Percentiles rank a stretch among this genome's conserved stretches.
Conservation (phyloP, 1,140 invertebrate species). For the Euwallacea fornicatus region DNA sequence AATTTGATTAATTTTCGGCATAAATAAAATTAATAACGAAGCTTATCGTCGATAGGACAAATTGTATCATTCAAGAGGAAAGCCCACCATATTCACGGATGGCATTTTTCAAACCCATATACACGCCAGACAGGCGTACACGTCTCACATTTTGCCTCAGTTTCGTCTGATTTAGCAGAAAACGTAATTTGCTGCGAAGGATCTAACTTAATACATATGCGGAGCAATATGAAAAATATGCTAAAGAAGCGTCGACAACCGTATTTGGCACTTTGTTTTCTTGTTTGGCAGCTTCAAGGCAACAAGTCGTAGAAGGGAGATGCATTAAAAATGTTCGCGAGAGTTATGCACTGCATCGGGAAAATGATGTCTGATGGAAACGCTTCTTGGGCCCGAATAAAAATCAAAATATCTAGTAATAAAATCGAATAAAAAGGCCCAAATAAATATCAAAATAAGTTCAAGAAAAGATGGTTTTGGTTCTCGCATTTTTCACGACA, state of each 20-base stretch:
- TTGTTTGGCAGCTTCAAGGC: slow-evolving; percentile 33
- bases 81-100: too few species aligned
- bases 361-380: neutral
- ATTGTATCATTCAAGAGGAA: too few species aligned
- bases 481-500: too few species aligned
- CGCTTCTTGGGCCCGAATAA: too few species aligned
- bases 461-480: too few species aligned
- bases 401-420: too few species aligned
- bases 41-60: slow-evolving; percentile 4
- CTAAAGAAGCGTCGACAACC: slow-evolving; percentile 40
- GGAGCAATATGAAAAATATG: slow-evolving; percentile 37
- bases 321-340: slow-evolving; percentile 24
- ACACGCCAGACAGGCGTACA: neutral
- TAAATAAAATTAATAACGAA: slow-evolving; percentile 27
- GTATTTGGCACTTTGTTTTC: slow-evolving; percentile 43
- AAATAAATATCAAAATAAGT: too few species aligned
- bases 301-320: slow-evolving; percentile 23
- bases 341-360: neutral
- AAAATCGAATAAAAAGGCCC: too few species aligned
- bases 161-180: slow-evolving; percentile 37
- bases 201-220: slow-evolving; percentile 29
- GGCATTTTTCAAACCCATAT: neutral
- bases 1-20: slow-evolving; percentile 28
- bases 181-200: slow-evolving; percentile 36
- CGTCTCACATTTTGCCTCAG: slow-evolving; percentile 1